Conservation (phyloP, 2,888 invertebrate genomes). For the Netelia melanura region DNA sequence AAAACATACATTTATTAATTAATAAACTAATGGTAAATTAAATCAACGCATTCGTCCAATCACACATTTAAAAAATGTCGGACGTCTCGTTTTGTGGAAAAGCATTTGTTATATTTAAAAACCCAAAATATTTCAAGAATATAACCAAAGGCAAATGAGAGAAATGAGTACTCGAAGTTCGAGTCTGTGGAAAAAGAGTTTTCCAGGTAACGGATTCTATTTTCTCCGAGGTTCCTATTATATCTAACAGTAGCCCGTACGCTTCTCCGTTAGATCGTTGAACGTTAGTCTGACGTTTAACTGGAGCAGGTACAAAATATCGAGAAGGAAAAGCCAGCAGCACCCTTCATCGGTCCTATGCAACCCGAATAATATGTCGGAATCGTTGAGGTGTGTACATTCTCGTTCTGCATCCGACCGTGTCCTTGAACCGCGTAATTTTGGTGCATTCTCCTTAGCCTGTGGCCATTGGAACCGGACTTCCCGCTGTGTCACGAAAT, state of each 20-base stretch:
- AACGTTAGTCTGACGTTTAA: conserved; percentile 75
- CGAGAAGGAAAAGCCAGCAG: conserved; percentile 21
- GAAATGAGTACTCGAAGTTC: too few species aligned
- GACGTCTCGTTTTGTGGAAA: too few species aligned
- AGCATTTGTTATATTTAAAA: too few species aligned
- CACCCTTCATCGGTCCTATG: conserved; percentile 62
- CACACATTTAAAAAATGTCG: too few species aligned
- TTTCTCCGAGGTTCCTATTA: conserved; percentile 28
- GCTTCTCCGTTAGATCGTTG: conserved; percentile 65
- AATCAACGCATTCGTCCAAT: too few species aligned
- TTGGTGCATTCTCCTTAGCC: conserved; percentile 50
- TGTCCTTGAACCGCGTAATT: conserved; percentile 17
- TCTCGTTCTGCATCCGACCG: not conserved
- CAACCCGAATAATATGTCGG: conserved; percentile 67
- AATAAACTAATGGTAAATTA: too few species aligned
- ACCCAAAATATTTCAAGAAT: too few species aligned
- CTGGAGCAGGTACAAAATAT: conserved; percentile 78
- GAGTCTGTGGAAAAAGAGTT: conserved; percentile 9
- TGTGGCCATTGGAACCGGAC: conserved; percentile 59
- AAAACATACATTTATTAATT: too few species aligned
- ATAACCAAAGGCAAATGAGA: too few species aligned
- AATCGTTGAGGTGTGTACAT: conserved; percentile 50
- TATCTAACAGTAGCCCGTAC: conserved; percentile 67
- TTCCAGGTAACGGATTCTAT: conserved; percentile 24
- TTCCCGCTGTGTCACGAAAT: conserved; percentile 67